Evolutionary conservation across 2,113 vertebrate species (phyloP).

Genomic region (Thymallus thymallus): DNA sequence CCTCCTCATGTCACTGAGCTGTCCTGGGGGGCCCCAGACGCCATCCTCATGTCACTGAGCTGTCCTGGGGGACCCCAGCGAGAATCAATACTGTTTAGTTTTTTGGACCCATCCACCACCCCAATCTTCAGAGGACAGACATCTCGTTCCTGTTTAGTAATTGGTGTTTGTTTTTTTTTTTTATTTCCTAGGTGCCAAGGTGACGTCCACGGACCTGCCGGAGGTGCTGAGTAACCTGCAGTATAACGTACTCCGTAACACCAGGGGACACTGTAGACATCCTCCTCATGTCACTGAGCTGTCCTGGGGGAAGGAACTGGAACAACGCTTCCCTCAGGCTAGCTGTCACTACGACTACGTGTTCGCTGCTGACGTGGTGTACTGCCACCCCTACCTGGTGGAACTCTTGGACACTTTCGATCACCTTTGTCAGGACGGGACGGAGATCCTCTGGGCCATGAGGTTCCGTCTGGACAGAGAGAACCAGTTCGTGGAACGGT

Average conservation of each 20-base stretch:
- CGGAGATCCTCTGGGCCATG: slow-evolving; percentile 93
- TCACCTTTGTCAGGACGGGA: slow-evolving; percentile 84
- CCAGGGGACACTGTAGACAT: slow-evolving; percentile 82
- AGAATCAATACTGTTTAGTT: no score
- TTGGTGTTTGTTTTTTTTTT: not conserved
- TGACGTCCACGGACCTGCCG: slow-evolving; percentile 90
- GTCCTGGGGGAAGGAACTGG: slow-evolving; percentile 84
- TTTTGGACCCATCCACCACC: no score
- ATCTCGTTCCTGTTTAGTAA: not conserved
- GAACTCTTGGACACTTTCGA: slow-evolving; percentile 90
- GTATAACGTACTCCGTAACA: slow-evolving; percentile 86
- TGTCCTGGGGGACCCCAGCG: no score
- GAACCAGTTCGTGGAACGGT: slow-evolving; percentile 85
- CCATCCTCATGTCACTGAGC: no score
- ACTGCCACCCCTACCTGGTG: slow-evolving; percentile 84
- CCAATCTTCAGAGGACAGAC: no score
- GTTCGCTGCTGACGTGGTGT: slow-evolving; percentile 94
- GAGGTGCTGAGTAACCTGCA: slow-evolving; percentile 88
- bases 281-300: slow-evolving; percentile 84
- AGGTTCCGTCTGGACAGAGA: slow-evolving; percentile 87
- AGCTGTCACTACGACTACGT: slow-evolving; percentile 85
- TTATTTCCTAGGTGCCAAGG: slow-evolving; percentile 79
- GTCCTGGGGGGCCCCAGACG: no score
- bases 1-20: no score
- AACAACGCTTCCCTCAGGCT: slow-evolving; percentile 80